Percentiles rank a stretch among this genome's conserved stretches.
Conservation (phyloP, 2,797 vertebrate genomes). For the Limnodromus scolopaceus region DNA sequence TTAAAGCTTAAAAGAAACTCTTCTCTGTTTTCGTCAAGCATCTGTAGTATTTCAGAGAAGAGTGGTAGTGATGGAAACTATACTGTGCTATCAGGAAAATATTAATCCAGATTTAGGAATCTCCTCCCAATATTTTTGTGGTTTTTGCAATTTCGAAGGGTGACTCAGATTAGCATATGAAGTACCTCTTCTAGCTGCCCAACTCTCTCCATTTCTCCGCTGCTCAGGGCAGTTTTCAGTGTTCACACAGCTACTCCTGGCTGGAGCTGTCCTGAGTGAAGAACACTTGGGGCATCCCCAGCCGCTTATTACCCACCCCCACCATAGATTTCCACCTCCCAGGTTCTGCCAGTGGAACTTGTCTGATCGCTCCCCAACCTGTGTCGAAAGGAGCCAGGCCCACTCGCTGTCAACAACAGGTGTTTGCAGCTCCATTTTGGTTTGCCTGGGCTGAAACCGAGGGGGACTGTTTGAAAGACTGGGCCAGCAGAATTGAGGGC, state of each 20-base stretch:
- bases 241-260: neutral
- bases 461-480: neutral
- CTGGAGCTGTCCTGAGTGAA: neutral
- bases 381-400: neutral
- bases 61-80: neutral
- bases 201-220: neutral
- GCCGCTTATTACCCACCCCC: neutral
- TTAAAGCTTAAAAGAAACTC: neutral
- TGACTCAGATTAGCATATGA: neutral
- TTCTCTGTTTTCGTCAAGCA: neutral
- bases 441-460: neutral
- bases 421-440: neutral
- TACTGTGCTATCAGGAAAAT: neutral
- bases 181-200: neutral
- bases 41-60: neutral
- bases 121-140: neutral
- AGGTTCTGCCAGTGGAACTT: constrained; percentile 27
- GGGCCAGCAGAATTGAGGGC: neutral
- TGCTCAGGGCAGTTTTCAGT: neutral
- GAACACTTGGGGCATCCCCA: neutral
- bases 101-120: neutral
- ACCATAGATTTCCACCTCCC: neutral
- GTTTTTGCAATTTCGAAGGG: neutral
- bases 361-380: neutral
- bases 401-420: neutral